These are phyloP conservation scores for Holotrichia oblita DNA, from an alignment of 1,140 invertebrate species.

Conservation along the genomic window DNA sequence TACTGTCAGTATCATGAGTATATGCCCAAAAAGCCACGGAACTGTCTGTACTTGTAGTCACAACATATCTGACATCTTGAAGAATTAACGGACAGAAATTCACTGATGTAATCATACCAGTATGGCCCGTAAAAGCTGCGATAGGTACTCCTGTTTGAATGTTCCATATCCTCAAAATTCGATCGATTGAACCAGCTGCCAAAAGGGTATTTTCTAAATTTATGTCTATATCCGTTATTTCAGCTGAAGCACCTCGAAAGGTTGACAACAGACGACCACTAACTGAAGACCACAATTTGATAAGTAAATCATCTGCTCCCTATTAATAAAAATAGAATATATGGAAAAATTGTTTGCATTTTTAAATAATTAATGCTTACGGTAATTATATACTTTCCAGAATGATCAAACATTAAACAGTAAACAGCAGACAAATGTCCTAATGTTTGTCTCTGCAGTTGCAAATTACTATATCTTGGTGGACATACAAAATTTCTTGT, in stretches of 20 bases:
- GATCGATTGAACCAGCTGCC: slow-evolving; percentile 83
- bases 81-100: slow-evolving; percentile 90
- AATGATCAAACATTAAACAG: slow-evolving; percentile 94
- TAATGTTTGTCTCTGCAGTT: slow-evolving; percentile 83
- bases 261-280: slow-evolving; percentile 90
- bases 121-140: slow-evolving; percentile 75
- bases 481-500: slow-evolving; percentile 73
- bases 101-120: slow-evolving; percentile 92
- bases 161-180: slow-evolving; percentile 94
- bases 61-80: slow-evolving; percentile 81
- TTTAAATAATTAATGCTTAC: slow-evolving; percentile 64
- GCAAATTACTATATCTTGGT: slow-evolving; percentile 76
- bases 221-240: slow-evolving; percentile 96
- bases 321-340: slow-evolving; percentile 58
- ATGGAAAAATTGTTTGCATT: neutral
- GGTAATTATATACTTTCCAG: slow-evolving; percentile 92
- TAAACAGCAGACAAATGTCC: slow-evolving; percentile 97
- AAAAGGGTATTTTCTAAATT: slow-evolving; percentile 93
- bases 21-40: slow-evolving; percentile 96
- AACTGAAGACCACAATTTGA: slow-evolving; percentile 95
- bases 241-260: slow-evolving; percentile 90
- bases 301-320: slow-evolving; percentile 96
- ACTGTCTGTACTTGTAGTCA: slow-evolving; percentile 95
- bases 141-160: slow-evolving; percentile 85
- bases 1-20: slow-evolving; percentile 67